These are phyloP conservation scores for Drosophila micromelanica DNA, from an alignment of 1,140 invertebrate species.

Conservation along the genomic window DNA sequence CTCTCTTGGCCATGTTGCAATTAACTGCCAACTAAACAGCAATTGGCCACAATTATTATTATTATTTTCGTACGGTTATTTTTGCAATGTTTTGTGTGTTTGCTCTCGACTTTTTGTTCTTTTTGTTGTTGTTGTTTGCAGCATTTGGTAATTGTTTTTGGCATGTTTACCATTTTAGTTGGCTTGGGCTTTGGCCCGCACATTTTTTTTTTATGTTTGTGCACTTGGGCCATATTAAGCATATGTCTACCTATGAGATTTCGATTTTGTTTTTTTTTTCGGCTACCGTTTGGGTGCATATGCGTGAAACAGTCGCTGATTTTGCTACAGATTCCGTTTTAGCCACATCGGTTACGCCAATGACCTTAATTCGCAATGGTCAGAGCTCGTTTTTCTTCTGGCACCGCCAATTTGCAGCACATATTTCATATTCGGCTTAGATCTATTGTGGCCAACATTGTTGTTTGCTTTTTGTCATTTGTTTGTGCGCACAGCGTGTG, in stretches of 20 bases:
- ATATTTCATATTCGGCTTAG: constrained; percentile 60
- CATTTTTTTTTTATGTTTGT: constrained; percentile 45
- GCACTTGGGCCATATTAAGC: constrained; percentile 64
- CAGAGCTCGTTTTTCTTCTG: constrained; percentile 67
- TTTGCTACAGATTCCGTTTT: constrained; percentile 28
- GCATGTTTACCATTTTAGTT: constrained; percentile 67
- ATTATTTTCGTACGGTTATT: constrained; percentile 68
- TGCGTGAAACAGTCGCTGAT: constrained; percentile 22
- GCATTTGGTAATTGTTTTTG: constrained; percentile 78
- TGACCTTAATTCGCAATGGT: constrained; percentile 75
- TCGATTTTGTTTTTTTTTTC: constrained; percentile 20
- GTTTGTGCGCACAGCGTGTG: constrained; percentile 27
- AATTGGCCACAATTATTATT: constrained; percentile 82
- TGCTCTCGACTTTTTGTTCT: constrained; percentile 15
- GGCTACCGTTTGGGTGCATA: constrained; percentile 46
- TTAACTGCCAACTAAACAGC: constrained; percentile 80
- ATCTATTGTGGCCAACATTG: neutral
- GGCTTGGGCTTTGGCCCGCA: constrained; percentile 36
- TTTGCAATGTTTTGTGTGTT: constrained; percentile 28
- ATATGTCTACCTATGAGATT: constrained; percentile 41
- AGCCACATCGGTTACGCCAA: constrained; percentile 37
- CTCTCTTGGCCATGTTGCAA: constrained; percentile 72
- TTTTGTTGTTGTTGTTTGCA: constrained; percentile 39
- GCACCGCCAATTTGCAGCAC: constrained; percentile 68
- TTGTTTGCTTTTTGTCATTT: constrained; percentile 34